Evolutionary conservation across 1,140 invertebrate species (phyloP).

Genomic region (Eumeta japonica): DNA sequence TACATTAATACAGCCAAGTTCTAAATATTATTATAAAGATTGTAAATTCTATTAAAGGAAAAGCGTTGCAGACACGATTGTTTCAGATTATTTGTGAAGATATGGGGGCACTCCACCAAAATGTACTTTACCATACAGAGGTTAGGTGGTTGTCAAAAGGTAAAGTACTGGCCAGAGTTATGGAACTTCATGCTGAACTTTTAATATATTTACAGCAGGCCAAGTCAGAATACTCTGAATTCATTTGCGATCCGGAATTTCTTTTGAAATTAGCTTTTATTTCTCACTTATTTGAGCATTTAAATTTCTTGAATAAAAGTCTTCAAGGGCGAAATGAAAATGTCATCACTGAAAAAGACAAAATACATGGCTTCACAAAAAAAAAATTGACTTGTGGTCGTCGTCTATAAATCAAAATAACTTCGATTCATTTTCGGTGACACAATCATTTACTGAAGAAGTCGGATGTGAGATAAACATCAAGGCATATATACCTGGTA

Average conservation of each 20-base stretch:
- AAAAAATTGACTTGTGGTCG: background rate
- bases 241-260: too few relatives aligned
- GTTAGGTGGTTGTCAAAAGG: too few relatives aligned
- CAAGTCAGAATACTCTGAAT: background rate
- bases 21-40: slow-evolving; percentile 22
- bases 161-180: background rate
- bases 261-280: too few relatives aligned
- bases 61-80: slow-evolving; percentile 18
- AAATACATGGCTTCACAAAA: background rate
- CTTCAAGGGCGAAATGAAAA: background rate
- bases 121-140: too few relatives aligned
- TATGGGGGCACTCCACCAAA: too few relatives aligned
- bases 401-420: too few relatives aligned
- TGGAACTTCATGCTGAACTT: background rate
- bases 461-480: too few relatives aligned
- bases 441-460: slow-evolving; percentile 2
- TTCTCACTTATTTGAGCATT: too few relatives aligned
- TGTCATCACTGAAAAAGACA: background rate
- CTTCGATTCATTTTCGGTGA: too few relatives aligned
- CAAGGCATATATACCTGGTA: slow-evolving; percentile 1
- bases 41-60: too few relatives aligned
- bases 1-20: slow-evolving; percentile 14
- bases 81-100: slow-evolving; percentile 24
- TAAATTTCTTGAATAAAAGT: too few relatives aligned
- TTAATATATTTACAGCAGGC: slow-evolving; percentile 2